Percentiles rank a stretch among this genome's conserved stretches.
Conservation (phyloP, 2,797 vertebrate species). For the Parauchenoglanis ngamensis region DNA sequence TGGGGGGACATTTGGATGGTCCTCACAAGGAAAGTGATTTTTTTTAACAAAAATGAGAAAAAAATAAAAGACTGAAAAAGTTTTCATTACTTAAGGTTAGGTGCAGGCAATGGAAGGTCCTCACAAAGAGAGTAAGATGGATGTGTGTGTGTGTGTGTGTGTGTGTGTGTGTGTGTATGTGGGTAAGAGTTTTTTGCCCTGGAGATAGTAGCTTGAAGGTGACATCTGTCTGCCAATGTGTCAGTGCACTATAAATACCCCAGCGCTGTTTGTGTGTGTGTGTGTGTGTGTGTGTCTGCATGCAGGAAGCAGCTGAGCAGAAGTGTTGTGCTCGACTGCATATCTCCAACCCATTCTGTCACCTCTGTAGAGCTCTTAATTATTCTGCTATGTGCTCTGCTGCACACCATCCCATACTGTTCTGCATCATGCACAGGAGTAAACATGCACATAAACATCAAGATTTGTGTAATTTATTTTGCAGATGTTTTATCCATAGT, state of each 20-base stretch:
- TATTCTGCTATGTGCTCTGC: conserved; percentile 67
- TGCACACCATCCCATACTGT: conserved; percentile 39
- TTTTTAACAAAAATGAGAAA: no score
- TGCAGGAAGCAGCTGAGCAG: conserved; percentile 79
- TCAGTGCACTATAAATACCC: conserved; percentile 74
- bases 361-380: conserved; percentile 81
- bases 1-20: no score
- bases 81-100: no score
- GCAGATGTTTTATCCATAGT: conserved; percentile 1
- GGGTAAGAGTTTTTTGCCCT: conserved; percentile 62
- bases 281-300: conserved; percentile 74
- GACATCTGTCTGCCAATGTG: conserved; percentile 74
- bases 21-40: no score
- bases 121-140: no score
- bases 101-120: no score
- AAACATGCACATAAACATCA: conserved; percentile 32
- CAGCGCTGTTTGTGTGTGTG: conserved; percentile 65
- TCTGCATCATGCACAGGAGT: conserved; percentile 31
- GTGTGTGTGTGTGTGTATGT: no score
- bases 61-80: no score
- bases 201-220: conserved; percentile 75
- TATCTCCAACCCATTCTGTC: conserved; percentile 77
- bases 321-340: conserved; percentile 71
- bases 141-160: no score
- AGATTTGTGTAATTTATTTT: not conserved